These are phyloP conservation scores for Agelas oroides DNA, from an alignment of 37 sponge, comb jelly and placozoan species.

Conservation along the genomic window DNA sequence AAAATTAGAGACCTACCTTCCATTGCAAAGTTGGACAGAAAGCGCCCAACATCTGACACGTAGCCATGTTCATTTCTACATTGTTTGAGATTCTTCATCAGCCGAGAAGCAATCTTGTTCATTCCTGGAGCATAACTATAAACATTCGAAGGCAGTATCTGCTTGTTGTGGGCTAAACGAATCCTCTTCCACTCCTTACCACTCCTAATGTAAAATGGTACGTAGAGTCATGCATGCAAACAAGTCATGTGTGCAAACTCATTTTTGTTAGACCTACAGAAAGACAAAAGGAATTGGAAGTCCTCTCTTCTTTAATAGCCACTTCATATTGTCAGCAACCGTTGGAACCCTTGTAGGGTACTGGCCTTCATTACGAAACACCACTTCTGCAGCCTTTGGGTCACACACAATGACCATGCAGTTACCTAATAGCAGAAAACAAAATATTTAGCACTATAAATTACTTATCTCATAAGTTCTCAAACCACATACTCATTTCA, in stretches of 20 bases:
- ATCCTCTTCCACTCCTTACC: neutral
- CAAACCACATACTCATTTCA: no score
- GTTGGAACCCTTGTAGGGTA: neutral
- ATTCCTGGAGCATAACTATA: neutral
- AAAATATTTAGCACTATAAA: no score
- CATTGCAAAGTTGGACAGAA: no score
- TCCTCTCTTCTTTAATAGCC: neutral
- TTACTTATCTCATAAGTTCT: no score
- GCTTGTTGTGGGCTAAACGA: neutral
- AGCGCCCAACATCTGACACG: neutral
- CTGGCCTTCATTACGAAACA: constrained; percentile 17
- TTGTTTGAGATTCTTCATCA: neutral
- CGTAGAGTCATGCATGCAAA: no score
- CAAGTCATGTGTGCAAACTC: no score
- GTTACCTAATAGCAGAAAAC: neutral
- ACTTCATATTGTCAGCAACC: neutral
- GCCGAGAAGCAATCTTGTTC: neutral
- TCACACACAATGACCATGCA: neutral
- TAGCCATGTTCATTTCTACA: neutral
- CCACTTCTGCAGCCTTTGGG: neutral
- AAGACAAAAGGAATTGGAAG: neutral
- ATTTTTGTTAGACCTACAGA: neutral
- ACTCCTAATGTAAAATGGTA: neutral
- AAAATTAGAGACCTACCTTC: no score
- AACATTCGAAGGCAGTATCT: constrained; percentile 1